A percentile compares a stretch with the other conserved stretches of the same genome.
Conservation (phyloP, 2,113 vertebrate genomes). For the Trinectes maculatus region DNA sequence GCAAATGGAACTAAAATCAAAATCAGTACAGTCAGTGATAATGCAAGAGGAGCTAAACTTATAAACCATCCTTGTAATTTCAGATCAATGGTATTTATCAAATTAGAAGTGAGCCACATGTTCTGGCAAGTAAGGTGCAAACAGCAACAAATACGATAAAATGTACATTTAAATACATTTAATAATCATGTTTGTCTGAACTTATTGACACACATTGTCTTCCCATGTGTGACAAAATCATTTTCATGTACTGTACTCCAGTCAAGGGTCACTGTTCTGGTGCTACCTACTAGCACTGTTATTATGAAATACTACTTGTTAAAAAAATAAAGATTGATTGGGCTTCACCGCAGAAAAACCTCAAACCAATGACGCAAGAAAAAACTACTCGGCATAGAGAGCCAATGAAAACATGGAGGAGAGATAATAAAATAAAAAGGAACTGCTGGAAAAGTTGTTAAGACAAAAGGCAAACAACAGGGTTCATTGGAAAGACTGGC, state of each 20-base stretch:
- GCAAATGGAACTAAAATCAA: neutral
- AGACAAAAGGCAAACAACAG: slow-evolving; percentile 39
- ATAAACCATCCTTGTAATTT: neutral
- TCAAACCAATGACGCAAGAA: slow-evolving; percentile 19
- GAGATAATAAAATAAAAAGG: slow-evolving; percentile 22
- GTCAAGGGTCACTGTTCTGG: neutral
- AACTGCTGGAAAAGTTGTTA: slow-evolving; percentile 19
- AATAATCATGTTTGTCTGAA: neutral
- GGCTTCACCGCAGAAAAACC: slow-evolving; percentile 9
- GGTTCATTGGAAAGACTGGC: slow-evolving; percentile 20
- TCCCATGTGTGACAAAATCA: neutral
- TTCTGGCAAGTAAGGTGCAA: neutral
- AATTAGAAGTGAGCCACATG: neutral
- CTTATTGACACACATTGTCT: neutral
- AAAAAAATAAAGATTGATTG: slow-evolving; percentile 4
- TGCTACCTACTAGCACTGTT: neutral
- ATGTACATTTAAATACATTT: neutral
- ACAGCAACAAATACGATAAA: neutral
- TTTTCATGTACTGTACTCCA: slow-evolving; percentile 7
- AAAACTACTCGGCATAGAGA: slow-evolving; percentile 16
- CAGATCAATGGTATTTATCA: neutral
- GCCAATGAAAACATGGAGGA: slow-evolving; percentile 52
- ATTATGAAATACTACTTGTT: slow-evolving; percentile 15
- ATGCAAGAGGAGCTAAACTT: neutral
- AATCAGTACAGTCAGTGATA: neutral